Evolutionary conservation across 37 sponge, comb jelly and placozoan genomes (phyloP), one percentile per base, ranked within the genome.

Genomic region (Haliclona indistincta): DNA sequence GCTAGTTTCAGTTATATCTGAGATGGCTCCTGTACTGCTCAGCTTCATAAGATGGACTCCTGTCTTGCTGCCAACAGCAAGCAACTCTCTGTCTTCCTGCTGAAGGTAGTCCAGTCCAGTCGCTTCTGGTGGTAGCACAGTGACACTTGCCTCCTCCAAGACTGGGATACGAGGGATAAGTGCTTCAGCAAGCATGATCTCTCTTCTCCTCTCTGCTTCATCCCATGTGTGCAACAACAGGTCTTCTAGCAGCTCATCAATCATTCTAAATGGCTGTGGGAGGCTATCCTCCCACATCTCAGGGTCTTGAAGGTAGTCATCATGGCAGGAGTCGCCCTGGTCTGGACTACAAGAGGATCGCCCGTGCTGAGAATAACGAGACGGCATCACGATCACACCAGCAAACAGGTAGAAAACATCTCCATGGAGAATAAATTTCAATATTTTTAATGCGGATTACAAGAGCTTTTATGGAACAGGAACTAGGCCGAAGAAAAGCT

Each of bases 241-340:
- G 10, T 74, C 85, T 68, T 81, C 71, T 38, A 91, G 53, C 2
- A 91, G n/a, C 4, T 73, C 64, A 38, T 82, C 79, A 0, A 85
- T 68, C 74, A 82, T 51, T 28, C 86, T 54, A 55, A 63, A 86
- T 5, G 91, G 91, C 70, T 91, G 91, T 15, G 91, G 91, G 4
- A 86, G 82, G 4, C 28, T 25, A 54, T 86, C 86, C 30, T 19
- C 29, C 86, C 82, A 91, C 29, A 85, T 62, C 6, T 70, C 78
- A 26, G 86, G 91, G 33, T 91, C 86, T 37, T 67, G 70, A 36
- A 91, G 69, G 55, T 73, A 91, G 70, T 78, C 86, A 19, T 54
- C 76, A 1, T 39, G 34, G 35, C n/a, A n/a, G n/a, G n/a, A n/a
- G n/a, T n/a, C n/a, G n/a, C n/a, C n/a, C n/a, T n/a, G n/a, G n/a